Percentiles rank a stretch among this genome's conserved stretches.
Evolutionary conservation across 2,888 invertebrate genomes (phyloP).

Genomic region (Nymphalis urticae): DNA sequence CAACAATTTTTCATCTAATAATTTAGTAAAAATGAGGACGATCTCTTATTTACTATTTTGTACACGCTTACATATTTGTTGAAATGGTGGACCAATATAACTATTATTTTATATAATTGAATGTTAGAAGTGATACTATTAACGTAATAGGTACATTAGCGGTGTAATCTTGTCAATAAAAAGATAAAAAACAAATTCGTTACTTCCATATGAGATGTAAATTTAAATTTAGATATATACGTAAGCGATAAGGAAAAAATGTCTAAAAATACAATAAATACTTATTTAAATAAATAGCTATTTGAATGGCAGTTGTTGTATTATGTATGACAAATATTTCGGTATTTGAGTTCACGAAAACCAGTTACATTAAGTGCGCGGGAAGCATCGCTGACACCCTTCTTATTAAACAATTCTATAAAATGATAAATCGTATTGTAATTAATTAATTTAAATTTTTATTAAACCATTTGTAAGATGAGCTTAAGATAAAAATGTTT

Average conservation of each 20-base stretch:
- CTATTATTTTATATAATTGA: too few relatives aligned
- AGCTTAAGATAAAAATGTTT: neutral
- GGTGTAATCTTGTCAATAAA: too few relatives aligned
- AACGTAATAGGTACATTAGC: too few relatives aligned
- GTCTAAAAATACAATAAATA: neutral
- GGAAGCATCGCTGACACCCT: slow-evolving; percentile 23
- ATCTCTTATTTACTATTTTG: too few relatives aligned
- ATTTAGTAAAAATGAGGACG: too few relatives aligned
- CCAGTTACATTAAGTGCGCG: slow-evolving; percentile 42
- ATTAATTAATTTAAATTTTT: slow-evolving; percentile 5
- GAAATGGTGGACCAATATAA: too few relatives aligned
- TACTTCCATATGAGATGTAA: neutral
- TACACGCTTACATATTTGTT: too few relatives aligned
- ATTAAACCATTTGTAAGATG: slow-evolving; percentile 9
- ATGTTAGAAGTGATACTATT: too few relatives aligned
- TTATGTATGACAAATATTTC: slow-evolving; percentile 26
- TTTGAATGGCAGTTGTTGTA: neutral
- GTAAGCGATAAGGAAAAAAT: slow-evolving; percentile 14
- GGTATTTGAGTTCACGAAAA: slow-evolving; percentile 32
- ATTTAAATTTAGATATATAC: neutral
- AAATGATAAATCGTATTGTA: slow-evolving; percentile 1
- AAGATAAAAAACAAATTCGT: too few relatives aligned
- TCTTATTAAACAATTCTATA: slow-evolving; percentile 22
- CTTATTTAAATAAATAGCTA: neutral
- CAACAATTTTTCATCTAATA: too few relatives aligned